Conservation (phyloP, 2,888 invertebrate genomes). For the Megaustenia siamemsis region DNA sequence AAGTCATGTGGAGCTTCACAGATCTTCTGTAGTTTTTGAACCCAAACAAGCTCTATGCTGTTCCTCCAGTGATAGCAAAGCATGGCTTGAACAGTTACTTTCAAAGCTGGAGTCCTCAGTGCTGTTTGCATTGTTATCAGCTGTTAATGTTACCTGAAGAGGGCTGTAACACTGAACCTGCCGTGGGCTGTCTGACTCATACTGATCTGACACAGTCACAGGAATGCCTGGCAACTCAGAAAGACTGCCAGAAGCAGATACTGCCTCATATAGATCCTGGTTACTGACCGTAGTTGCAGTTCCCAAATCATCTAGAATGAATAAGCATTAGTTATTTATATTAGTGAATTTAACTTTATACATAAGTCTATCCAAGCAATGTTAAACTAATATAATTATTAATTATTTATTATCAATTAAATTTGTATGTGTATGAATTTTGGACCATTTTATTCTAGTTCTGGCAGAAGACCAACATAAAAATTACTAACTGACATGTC, state of each 20-base stretch:
- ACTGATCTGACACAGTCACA: constrained; percentile 12
- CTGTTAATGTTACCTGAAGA: constrained; percentile 43
- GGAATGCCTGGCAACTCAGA: constrained; percentile 26
- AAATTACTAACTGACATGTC: too few relatives aligned
- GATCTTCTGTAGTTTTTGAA: constrained; percentile 32
- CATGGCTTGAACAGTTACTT: constrained; percentile 68
- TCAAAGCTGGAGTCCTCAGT: constrained; percentile 68
- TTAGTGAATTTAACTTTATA: not conserved
- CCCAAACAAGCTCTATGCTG: constrained; percentile 9
- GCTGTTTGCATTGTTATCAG: constrained; percentile 55
- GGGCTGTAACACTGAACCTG: constrained; percentile 9
- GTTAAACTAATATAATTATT: not conserved
- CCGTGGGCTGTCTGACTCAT: constrained; percentile 27
- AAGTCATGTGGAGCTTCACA: not conserved
- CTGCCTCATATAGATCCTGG: constrained; percentile 40
- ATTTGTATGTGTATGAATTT: too few relatives aligned
- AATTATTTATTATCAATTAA: not conserved
- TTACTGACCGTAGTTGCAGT: constrained; percentile 48
- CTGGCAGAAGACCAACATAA: too few relatives aligned
- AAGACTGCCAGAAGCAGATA: constrained; percentile 41
- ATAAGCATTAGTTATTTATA: not conserved
- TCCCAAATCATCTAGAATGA: constrained; percentile 40
- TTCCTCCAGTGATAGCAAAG: constrained; percentile 60
- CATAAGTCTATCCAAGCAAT: not conserved
- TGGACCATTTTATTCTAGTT: too few relatives aligned